phyloP scores from a whole-genome alignment of 2,888 invertebrate genomes.

The Drosophila multiciliata region DNA sequence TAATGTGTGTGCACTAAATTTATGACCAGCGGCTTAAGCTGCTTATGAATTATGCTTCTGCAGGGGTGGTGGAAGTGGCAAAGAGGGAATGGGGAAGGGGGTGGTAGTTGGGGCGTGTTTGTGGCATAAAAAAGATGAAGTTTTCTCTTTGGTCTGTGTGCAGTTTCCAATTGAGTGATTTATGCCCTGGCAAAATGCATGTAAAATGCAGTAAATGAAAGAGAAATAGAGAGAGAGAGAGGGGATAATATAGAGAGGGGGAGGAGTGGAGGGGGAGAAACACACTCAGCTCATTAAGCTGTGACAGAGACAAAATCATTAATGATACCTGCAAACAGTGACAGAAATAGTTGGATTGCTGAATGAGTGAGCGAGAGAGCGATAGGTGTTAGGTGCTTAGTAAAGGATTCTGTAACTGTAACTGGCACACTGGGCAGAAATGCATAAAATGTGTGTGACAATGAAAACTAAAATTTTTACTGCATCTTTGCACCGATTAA shows the following conservation, averaged over 20 bases:
- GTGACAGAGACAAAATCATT: conserved; percentile 30
- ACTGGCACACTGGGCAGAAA: background rate
- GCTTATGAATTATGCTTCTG: conserved; percentile 74
- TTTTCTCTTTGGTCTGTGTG: conserved; percentile 34
- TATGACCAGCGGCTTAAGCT: conserved; percentile 75
- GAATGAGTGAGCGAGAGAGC: background rate
- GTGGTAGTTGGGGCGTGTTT: conserved; percentile 1
- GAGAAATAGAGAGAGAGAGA: background rate
- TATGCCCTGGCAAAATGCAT: conserved; percentile 74
- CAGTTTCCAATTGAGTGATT: conserved; percentile 80
- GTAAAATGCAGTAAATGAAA: conserved; percentile 2
- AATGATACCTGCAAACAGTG: conserved; percentile 4
- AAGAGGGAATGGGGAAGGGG: background rate
- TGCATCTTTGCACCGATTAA: background rate
- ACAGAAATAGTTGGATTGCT: background rate
- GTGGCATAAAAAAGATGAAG: background rate
- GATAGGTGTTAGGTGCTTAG: background rate
- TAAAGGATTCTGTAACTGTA: background rate
- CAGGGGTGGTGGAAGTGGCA: background rate
- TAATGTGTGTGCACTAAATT: conserved; percentile 74
- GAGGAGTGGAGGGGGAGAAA: background rate
- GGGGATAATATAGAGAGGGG: no score
- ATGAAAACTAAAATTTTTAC: background rate
- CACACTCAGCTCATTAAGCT: conserved; percentile 35
- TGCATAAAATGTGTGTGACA: background rate